Evolutionary conservation across 2,888 invertebrate species (phyloP), one percentile per base, ranked within the genome.

Genomic region (Odontomyia ornata): DNA sequence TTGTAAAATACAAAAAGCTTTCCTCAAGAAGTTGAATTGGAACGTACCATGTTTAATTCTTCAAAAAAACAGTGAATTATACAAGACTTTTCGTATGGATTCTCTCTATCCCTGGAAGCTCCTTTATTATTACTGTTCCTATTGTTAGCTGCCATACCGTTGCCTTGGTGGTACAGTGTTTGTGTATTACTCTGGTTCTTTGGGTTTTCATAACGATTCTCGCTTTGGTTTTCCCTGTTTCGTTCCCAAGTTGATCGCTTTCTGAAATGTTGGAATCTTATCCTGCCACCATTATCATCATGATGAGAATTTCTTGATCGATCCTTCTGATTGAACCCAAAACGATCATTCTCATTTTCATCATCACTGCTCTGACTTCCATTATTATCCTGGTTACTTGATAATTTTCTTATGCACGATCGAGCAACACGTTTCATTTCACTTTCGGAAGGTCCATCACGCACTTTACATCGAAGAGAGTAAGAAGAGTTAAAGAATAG

Each of bases 21-120:
- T 23, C 4, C 4, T 25, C 5, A 36, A 60, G 3, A 25, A 25
- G 23, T 60, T 60, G 23, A 52, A 9, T 23, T 72, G 25, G 25
- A 15, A 81, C 85, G 84, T 86, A 92, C 93, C 91, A 92, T 89
- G 82, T 91, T 90, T 79, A 93, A 84, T 83, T 91, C 90, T 77
- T 91, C 89, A 83, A 93, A 89, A 82, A 93, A 91, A 82, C 93
- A 94, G 79, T 93, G 91, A 25, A 91, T 84, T 0, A 91, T 88
- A 81, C 93, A 93, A 77, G 87, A 86, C 77, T 86, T 79, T 65
- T 82, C 83, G 15, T 80, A 79, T 25, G 80, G 76, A 9, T 75
- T 75, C 23, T 77, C 21, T 56, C 47, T 23, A 56, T 75, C 47
- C 23, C 18, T n/a, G 15, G 7, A 21, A 28, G 7, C 28, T 13